phyloP scores from a whole-genome alignment of 2,797 vertebrate genomes.

The Enteromius viviparus region DNA sequence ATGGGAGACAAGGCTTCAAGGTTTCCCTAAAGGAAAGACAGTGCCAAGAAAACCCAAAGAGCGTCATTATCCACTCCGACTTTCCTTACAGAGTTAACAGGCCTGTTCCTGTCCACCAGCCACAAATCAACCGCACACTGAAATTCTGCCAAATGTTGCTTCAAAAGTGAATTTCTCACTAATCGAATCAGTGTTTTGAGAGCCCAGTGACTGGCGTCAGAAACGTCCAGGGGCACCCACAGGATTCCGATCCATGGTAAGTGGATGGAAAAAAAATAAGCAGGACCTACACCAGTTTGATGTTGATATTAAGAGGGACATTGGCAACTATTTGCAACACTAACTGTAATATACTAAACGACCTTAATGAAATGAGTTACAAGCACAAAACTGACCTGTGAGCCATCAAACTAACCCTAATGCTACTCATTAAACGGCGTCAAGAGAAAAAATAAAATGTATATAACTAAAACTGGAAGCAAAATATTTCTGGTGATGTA shows the following conservation, averaged over 20 bases:
- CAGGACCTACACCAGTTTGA: not conserved
- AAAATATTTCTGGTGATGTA: not conserved
- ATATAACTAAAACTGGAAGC: not conserved
- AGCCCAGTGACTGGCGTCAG: conserved; percentile 57
- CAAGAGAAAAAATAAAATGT: not conserved
- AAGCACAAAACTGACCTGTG: not conserved
- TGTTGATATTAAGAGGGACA: not conserved
- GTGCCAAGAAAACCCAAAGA: conserved; percentile 52
- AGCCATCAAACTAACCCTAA: not conserved
- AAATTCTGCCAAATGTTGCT: conserved; percentile 58
- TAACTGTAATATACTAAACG: not conserved
- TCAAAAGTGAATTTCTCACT: conserved; percentile 56
- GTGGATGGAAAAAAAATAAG: conserved; percentile 9
- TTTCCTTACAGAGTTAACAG: conserved; percentile 59
- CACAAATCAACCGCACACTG: conserved; percentile 55
- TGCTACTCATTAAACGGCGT: not conserved
- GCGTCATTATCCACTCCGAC: conserved; percentile 57
- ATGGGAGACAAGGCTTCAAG: conserved; percentile 27
- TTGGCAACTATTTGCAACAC: not conserved
- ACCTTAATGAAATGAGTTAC: not conserved
- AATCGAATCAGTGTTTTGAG: conserved; percentile 52
- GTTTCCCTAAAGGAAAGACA: conserved; percentile 50
- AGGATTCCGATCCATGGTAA: conserved; percentile 28
- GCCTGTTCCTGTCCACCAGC: conserved; percentile 53
- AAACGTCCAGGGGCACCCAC: conserved; percentile 17